Evolutionary conservation across 2,113 vertebrate genomes (phyloP).

Genomic region (Chaetura pelagica): DNA sequence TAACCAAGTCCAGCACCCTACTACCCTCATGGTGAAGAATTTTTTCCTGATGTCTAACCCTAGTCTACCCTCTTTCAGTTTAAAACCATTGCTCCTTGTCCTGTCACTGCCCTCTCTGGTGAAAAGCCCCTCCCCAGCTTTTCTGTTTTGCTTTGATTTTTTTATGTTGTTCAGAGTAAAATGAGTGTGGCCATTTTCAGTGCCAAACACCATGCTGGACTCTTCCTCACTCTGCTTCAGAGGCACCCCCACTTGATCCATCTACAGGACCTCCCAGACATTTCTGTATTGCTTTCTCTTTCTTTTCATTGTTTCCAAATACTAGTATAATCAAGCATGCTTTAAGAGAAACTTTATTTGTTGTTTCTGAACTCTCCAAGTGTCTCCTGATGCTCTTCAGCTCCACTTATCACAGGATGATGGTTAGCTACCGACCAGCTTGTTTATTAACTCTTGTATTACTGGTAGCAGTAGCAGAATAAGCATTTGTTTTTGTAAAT

Average conservation of each 20-base stretch:
- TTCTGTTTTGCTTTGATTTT: not conserved
- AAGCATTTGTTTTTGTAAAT: not conserved
- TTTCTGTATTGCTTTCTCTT: not conserved
- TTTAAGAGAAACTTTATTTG: not conserved
- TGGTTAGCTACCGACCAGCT: not conserved
- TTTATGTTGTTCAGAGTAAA: not conserved
- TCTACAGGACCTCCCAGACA: not conserved
- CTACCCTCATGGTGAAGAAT: too few species aligned
- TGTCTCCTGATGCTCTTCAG: not conserved
- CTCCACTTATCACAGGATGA: not conserved
- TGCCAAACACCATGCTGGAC: not conserved
- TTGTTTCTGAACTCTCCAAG: not conserved
- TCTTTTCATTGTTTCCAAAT: not conserved
- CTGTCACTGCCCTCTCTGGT: too few species aligned
- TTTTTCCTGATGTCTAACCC: too few species aligned
- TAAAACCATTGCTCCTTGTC: too few species aligned
- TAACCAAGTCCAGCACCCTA: too few species aligned
- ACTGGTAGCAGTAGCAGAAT: not conserved
- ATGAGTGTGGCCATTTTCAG: not conserved
- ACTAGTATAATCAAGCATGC: not conserved
- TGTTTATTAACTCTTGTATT: not conserved
- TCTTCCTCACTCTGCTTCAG: not conserved
- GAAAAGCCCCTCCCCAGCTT: too few species aligned
- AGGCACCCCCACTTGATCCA: not conserved
- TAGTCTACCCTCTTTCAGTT: too few species aligned